phyloP scores from a whole-genome alignment of 2,797 vertebrate genomes.

The Syngnathus acus region DNA sequence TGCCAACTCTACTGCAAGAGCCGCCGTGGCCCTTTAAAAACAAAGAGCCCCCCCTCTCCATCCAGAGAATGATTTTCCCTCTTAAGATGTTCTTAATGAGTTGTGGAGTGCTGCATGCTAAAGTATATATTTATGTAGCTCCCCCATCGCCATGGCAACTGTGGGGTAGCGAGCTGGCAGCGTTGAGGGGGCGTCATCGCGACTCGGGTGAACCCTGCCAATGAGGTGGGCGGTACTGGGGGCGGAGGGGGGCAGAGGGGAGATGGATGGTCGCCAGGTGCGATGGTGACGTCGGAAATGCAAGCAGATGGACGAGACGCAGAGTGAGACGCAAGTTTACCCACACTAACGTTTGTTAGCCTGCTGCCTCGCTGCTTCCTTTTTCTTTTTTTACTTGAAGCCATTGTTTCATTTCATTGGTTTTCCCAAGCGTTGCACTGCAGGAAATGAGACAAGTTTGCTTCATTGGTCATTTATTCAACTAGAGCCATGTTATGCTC shows the following conservation, averaged over 20 bases:
- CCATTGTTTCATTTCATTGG: no score
- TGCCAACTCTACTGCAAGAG: background rate
- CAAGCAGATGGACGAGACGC: constrained; percentile 47
- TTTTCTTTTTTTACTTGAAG: background rate
- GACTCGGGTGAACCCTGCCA: constrained; percentile 62
- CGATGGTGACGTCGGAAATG: constrained; percentile 30
- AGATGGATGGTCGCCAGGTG: constrained; percentile 14
- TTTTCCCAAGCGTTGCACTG: no score
- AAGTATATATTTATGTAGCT: constrained; percentile 59
- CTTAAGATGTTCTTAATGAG: constrained; percentile 57
- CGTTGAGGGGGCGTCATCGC: constrained; percentile 61
- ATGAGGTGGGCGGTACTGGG: constrained; percentile 54
- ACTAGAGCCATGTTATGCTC: no score
- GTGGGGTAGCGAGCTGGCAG: constrained; percentile 52
- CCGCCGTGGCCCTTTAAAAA: background rate
- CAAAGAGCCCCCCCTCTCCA: background rate
- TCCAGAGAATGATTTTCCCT: constrained; percentile 18
- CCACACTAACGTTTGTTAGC: background rate
- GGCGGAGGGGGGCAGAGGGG: constrained; percentile 16
- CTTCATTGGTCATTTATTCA: background rate
- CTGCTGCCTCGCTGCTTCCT: background rate
- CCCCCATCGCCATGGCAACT: constrained; percentile 67
- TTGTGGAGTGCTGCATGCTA: constrained; percentile 44
- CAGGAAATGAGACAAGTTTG: background rate
- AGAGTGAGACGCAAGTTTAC: constrained; percentile 20